Conservation (phyloP, 2,113 vertebrate species). For the Fulica atra region DNA sequence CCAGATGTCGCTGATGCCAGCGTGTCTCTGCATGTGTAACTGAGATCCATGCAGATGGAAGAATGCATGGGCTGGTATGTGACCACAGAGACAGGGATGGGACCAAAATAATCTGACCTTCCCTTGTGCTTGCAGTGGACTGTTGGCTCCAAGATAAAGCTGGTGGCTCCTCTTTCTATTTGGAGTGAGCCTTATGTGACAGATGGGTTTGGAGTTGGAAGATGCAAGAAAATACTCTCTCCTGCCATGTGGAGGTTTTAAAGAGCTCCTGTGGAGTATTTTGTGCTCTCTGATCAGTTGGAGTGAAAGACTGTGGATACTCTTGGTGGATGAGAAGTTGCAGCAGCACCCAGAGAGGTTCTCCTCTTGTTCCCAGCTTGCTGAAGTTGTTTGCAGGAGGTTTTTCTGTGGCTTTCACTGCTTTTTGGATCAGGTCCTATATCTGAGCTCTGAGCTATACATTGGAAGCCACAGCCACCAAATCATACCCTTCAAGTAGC, state of each 20-base stretch:
- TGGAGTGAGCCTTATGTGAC: neutral
- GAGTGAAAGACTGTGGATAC: neutral
- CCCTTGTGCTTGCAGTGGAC: neutral
- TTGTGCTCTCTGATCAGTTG: neutral
- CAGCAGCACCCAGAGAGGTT: neutral
- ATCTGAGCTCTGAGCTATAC: neutral
- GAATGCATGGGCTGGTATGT: neutral
- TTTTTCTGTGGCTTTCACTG: neutral
- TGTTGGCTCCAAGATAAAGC: neutral
- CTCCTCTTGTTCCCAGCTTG: neutral
- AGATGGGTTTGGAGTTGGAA: neutral
- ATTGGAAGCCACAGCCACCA: neutral
- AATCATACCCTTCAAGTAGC: neutral
- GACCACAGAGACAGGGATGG: neutral
- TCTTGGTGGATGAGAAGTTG: neutral
- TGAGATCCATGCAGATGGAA: neutral
- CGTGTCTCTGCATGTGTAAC: neutral
- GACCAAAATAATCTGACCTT: neutral
- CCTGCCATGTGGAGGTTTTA: neutral
- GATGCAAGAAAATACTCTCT: neutral
- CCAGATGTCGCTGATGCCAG: no score
- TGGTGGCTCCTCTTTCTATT: neutral
- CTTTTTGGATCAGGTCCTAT: neutral
- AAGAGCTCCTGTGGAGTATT: neutral
- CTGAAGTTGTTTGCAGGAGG: neutral